phyloP scores from a whole-genome alignment of 1,140 invertebrate genomes.

The Achroia grisella region DNA sequence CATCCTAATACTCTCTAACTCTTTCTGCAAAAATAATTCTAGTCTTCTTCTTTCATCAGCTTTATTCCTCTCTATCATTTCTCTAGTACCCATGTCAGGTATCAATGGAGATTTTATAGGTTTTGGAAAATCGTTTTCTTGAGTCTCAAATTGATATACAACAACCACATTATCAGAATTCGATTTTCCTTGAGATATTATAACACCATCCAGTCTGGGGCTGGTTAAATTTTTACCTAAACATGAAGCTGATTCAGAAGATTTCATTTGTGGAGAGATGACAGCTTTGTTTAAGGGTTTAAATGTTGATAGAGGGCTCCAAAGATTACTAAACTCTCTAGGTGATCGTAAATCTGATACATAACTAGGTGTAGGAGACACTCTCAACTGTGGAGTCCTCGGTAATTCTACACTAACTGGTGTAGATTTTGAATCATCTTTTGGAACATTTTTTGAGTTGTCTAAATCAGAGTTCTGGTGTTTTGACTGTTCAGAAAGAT shows the following conservation, averaged over 20 bases:
- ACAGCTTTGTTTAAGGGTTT: slow-evolving; percentile 46
- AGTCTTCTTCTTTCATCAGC: slow-evolving; percentile 54
- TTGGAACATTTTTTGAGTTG: slow-evolving; percentile 38
- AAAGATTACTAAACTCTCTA: slow-evolving; percentile 49
- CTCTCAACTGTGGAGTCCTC: slow-evolving; percentile 34
- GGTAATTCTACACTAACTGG: slow-evolving; percentile 46
- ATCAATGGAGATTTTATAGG: slow-evolving; percentile 46
- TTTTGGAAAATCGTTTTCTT: slow-evolving; percentile 37
- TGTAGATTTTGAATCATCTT: slow-evolving; percentile 43
- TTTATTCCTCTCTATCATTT: slow-evolving; percentile 52
- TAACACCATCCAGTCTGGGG: slow-evolving; percentile 59
- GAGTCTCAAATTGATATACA: slow-evolving; percentile 61
- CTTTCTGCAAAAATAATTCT: slow-evolving; percentile 53
- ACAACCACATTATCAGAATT: slow-evolving; percentile 61
- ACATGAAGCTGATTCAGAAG: slow-evolving; percentile 47
- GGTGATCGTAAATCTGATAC: slow-evolving; percentile 47
- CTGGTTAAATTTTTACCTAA: slow-evolving; percentile 45
- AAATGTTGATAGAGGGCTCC: slow-evolving; percentile 53
- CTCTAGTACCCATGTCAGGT: slow-evolving; percentile 47
- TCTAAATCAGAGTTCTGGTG: slow-evolving; percentile 43
- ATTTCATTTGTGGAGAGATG: slow-evolving; percentile 33
- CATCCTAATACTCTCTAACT: slow-evolving; percentile 52
- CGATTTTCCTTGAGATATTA: slow-evolving; percentile 61
- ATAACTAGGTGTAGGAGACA: slow-evolving; percentile 43
- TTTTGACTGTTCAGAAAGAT: slow-evolving; percentile 36